Evolutionary conservation across 2,888 invertebrate genomes (phyloP), one percentile per base, ranked within the genome.

Genomic region (Trypoxylon attenuatum): DNA sequence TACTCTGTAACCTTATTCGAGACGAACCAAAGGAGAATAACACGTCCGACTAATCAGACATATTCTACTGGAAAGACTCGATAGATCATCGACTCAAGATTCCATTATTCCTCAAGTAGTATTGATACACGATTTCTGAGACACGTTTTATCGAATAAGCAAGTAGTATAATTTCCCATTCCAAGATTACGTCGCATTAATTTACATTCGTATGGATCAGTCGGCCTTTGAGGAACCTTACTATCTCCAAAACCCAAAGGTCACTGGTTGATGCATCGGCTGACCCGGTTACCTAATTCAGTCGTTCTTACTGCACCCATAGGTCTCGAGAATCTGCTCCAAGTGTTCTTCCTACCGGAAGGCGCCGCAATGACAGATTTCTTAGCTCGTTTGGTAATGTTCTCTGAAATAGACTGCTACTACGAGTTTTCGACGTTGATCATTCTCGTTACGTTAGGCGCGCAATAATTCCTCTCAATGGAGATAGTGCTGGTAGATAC

Each of bases 201-300:
- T 57, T 67, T 52, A n/a, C 55, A 55, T 58, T 64, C 39, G 29
- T 39, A 18, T 50, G 42, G 42, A 50, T 54, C 29, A 58, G 52
- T 71, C 61, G 75, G 71, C 67, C 72, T 71, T 67, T 73, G 45
- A 27, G 25, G 46, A n/a, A 45, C 27, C 42, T 25, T 38, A 33
- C 21, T 62, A 66, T 71, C 71, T 60, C 29, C 33, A 42, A 62
- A 75, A 71, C 65, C 46, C 45, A 59, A 60, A 73, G 58, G 68
- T 72, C 55, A 51, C 56, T 39, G 54, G 16, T 63, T 69, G 69
- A 70, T 70, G 54, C 63, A 70, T 69, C 51, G 69, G 59, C 33
- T 52, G 62, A 73, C 72, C 69, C 60, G 69, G 62, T 72, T 75
- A 62, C 71, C 54, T 51, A 38, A 13, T 57, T 64, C 57, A 8